Evolutionary conservation across 2,888 invertebrate genomes (phyloP), one percentile per base, ranked within the genome.

Genomic region (Epinotia ramella): DNA sequence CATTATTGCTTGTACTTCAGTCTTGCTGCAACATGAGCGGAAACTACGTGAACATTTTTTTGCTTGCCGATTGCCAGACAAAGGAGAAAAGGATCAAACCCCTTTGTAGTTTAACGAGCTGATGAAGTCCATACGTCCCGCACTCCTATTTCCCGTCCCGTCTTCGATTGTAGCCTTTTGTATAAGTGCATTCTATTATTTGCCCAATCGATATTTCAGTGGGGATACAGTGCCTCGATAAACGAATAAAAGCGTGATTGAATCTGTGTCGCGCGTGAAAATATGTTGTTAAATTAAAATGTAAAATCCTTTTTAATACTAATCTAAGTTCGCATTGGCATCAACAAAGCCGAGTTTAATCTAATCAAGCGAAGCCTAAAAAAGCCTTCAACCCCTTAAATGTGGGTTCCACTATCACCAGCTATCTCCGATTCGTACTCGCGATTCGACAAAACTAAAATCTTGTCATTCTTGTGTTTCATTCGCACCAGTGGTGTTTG

Each of bases 81-180:
- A 88, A 85, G 84, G 84, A 83, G 81, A 78, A 81, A 80, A 79
- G 85, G 84, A 88, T 87, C 87, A 82, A 81, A 81, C 81, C 84
- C 84, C 88, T 89, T 90, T 89, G 89, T 88, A 84, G 86, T 83
- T 82, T 86, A 88, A 88, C 86, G 83, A 86, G 83, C 85, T 88
- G 87, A 86, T 87, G 85, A 88, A 84, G 80, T 81, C 77, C 77
- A 80, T 79, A 79, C 78, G 75, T 71, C 80, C 78, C 80, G 62
- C 76, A 73, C 70, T 80, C 79, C 80, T 83, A 81, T 82, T 82
- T 83, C 82, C 84, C 79, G 79, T 83, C 78, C 79, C 79, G 77
- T 79, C 73, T 80, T 65, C 77, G 72, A 75, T 66, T 80, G 77
- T 73, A 77, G 16, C 44, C 77, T 73, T 77, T 76, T 70, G 76